Evolutionary conservation across 2,888 invertebrate genomes (phyloP).

Genomic region (Eristalis tenax): DNA sequence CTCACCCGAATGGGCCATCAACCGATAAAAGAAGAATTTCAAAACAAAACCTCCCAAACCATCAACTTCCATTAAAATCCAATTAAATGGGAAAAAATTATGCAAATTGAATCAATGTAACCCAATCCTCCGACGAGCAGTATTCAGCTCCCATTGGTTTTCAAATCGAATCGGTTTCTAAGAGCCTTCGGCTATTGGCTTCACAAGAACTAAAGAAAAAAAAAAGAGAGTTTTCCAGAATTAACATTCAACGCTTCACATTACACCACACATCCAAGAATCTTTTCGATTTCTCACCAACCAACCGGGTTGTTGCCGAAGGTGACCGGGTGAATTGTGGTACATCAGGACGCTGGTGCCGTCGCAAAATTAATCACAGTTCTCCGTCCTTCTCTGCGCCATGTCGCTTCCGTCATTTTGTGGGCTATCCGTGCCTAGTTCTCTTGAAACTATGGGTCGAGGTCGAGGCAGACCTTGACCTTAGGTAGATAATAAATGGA

Average conservation of each 20-base stretch:
- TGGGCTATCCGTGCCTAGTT: background rate
- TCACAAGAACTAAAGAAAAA: background rate
- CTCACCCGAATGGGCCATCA: conserved; percentile 41
- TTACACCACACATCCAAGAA: conserved; percentile 22
- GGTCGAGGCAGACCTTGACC: conserved; percentile 37
- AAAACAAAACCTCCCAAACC: conserved; percentile 17
- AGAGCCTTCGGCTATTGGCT: background rate
- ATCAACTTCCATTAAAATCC: conserved; percentile 6
- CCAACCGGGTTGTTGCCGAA: background rate
- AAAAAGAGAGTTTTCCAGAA: background rate
- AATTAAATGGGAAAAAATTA: conserved; percentile 32
- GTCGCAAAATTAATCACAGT: conserved; percentile 37
- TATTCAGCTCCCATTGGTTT: conserved; percentile 31
- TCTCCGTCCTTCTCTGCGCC: background rate
- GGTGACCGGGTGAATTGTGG: background rate
- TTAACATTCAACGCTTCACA: conserved; percentile 21
- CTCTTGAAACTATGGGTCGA: background rate
- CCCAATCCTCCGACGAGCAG: conserved; percentile 52
- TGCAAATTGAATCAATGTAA: conserved; percentile 56
- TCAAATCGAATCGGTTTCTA: conserved; percentile 19
- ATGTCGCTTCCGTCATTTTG: conserved; percentile 1
- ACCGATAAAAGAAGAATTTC: conserved; percentile 32
- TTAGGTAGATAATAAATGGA: conserved; percentile 33
- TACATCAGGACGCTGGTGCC: conserved; percentile 7
- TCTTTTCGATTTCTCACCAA: conserved; percentile 29